Conservation (phyloP, 2,113 vertebrate genomes). For the Passer domesticus region DNA sequence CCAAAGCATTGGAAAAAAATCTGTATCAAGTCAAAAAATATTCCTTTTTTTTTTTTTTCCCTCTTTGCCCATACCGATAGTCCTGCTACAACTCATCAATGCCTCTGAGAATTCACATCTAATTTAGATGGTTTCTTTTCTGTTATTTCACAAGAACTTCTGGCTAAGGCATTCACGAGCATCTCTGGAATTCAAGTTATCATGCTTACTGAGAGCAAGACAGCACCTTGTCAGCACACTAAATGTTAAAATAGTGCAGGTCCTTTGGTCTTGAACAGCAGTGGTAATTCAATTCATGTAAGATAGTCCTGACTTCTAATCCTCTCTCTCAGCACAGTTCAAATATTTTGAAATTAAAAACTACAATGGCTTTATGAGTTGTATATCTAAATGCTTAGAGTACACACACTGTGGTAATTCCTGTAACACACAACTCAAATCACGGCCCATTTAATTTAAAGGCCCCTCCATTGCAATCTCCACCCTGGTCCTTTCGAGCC, state of each 20-base stretch:
- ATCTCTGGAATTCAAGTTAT: neutral
- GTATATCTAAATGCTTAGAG: neutral
- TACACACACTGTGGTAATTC: neutral
- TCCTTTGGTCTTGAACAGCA: neutral
- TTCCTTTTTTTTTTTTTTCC: neutral
- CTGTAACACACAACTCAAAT: neutral
- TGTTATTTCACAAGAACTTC: neutral
- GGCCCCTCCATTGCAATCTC: neutral
- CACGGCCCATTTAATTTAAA: neutral
- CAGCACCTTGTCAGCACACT: neutral
- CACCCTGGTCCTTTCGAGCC: fast-evolving
- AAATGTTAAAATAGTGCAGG: neutral
- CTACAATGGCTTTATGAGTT: neutral
- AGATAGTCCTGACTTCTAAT: neutral
- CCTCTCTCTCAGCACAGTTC: neutral
- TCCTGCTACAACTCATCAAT: neutral
- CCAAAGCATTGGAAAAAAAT: neutral
- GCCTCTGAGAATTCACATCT: neutral
- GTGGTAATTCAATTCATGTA: neutral
- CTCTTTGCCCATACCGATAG: neutral
- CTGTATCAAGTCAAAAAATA: neutral
- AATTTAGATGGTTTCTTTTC: neutral
- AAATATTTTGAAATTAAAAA: neutral
- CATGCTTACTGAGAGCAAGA: neutral
- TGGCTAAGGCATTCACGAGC: neutral